Conservation (phyloP, 2,888 invertebrate species). For the Xestia xanthographa region DNA sequence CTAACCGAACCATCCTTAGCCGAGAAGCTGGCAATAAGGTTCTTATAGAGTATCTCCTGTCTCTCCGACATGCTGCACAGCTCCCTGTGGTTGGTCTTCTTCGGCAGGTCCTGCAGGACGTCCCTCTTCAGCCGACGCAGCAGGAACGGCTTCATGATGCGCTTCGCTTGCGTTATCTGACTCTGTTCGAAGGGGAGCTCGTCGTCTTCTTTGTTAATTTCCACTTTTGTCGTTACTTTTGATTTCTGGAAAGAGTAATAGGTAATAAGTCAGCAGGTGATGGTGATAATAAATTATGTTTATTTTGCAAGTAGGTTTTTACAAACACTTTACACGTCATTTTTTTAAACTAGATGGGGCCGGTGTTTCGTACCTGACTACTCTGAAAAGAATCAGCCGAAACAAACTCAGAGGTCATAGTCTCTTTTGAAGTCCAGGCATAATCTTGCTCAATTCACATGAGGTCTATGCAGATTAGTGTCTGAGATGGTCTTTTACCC, state of each 20-base stretch:
- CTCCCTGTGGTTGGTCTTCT: conserved; percentile 94
- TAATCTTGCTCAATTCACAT: too few species aligned
- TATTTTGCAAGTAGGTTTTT: too few species aligned
- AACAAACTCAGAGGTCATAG: too few species aligned
- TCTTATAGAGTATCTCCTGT: conserved; percentile 94
- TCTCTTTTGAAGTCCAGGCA: too few species aligned
- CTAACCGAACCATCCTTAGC: conserved; percentile 91
- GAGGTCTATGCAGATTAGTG: too few species aligned
- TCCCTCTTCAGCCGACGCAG: conserved; percentile 96
- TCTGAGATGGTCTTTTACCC: too few species aligned
- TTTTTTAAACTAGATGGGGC: too few species aligned
- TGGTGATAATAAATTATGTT: background rate
- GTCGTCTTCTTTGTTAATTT: conserved; percentile 88
- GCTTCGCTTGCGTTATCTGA: conserved; percentile 97
- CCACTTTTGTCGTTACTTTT: conserved; percentile 87
- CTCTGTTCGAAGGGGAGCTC: conserved; percentile 96
- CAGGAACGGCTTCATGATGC: conserved; percentile 99
- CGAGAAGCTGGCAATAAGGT: conserved; percentile 93
- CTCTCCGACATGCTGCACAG: conserved; percentile 91
- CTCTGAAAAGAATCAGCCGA: too few species aligned
- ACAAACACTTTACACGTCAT: too few species aligned
- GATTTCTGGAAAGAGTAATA: conserved; percentile 84
- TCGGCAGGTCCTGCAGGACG: conserved; percentile 96
- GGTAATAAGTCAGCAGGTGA: background rate
- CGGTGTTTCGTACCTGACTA: too few species aligned